Evolutionary conservation across 2,888 invertebrate genomes (phyloP).

Genomic region (Rotaria magnacalcarata): DNA sequence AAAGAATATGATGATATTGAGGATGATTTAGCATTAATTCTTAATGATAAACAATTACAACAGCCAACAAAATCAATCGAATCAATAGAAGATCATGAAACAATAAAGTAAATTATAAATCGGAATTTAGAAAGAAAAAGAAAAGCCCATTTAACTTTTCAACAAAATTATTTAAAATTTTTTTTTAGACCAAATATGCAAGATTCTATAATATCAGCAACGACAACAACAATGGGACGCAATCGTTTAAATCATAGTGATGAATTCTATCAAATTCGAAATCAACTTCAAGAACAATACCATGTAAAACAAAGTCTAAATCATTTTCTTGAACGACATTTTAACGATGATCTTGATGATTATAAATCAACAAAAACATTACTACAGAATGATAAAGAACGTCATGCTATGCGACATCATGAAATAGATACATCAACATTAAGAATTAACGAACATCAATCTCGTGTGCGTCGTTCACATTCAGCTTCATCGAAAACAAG

Average conservation of each 20-base stretch:
- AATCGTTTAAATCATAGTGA: conserved; percentile 34
- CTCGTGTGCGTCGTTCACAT: neutral
- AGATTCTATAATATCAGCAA: neutral
- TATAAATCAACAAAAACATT: conserved; percentile 28
- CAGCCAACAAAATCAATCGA: neutral
- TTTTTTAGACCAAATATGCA: neutral
- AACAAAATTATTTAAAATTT: neutral
- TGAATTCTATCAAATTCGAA: conserved; percentile 35
- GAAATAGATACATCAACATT: conserved; percentile 13
- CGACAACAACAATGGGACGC: neutral
- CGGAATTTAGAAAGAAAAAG: neutral
- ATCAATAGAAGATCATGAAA: neutral
- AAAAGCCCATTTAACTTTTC: neutral
- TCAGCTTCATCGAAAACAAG: neutral
- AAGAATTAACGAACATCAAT: neutral
- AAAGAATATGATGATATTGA: neutral
- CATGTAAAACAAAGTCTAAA: neutral
- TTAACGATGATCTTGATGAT: conserved; percentile 37
- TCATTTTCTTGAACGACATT: conserved; percentile 15
- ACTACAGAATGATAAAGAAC: neutral
- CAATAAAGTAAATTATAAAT: neutral
- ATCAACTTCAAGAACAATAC: neutral
- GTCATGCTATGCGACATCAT: neutral
- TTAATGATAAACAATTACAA: neutral
- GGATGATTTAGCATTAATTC: conserved; percentile 33